These are phyloP conservation scores for Aspidapion aeneum DNA, from an alignment of 2,888 invertebrate genomes.

Conservation along the genomic window DNA sequence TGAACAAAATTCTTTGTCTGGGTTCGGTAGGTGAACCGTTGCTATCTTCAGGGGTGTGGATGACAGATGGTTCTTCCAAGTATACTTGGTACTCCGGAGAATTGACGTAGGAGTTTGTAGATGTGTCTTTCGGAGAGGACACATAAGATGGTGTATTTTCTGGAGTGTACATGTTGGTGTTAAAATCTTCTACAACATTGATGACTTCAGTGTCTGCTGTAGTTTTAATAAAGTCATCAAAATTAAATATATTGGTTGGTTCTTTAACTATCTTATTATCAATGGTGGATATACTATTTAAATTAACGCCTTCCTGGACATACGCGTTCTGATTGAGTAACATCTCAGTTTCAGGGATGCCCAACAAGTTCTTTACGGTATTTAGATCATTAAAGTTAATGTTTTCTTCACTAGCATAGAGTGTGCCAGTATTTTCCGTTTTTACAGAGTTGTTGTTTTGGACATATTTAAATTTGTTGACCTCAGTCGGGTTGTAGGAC, in stretches of 20 bases:
- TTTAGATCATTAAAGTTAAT: not conserved
- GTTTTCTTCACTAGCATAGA: slow-evolving; percentile 13
- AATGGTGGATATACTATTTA: not conserved
- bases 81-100: not conserved
- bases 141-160: not conserved
- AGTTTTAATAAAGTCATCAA: not conserved
- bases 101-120: not conserved
- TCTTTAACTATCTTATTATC: not conserved
- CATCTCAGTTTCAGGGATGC: not conserved
- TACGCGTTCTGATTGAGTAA: not conserved
- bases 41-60: slow-evolving; percentile 26
- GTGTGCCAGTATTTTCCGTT: slow-evolving; percentile 19
- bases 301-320: not conserved
- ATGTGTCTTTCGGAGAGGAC: not conserved
- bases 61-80: not conserved
- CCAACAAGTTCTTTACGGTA: not conserved
- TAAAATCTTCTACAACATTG: slow-evolving; percentile 19
- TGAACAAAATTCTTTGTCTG: not conserved
- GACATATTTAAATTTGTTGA: slow-evolving; percentile 4
- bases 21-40: slow-evolving; percentile 17
- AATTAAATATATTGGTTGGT: not conserved
- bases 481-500: slow-evolving; percentile 10
- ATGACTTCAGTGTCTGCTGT: not conserved
- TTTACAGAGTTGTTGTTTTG: slow-evolving; percentile 24
- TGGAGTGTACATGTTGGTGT: not conserved